Percentiles rank a stretch among this genome's conserved stretches.
Evolutionary conservation across 2,888 invertebrate species (phyloP).

Genomic region (Eumacrocentrus americanus): DNA sequence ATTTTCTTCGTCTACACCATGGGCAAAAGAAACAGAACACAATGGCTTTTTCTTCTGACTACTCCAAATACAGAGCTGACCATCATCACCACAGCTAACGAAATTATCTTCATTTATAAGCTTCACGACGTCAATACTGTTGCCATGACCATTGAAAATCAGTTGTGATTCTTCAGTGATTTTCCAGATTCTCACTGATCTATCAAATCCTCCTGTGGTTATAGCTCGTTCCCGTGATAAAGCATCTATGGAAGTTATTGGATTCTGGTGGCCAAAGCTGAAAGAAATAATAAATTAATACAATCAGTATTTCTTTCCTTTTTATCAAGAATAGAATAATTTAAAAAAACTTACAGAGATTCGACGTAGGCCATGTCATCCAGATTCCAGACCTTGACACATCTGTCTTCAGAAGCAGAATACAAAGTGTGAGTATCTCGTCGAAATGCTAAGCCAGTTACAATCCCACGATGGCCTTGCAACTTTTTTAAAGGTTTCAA

Average conservation of each 20-base stretch:
- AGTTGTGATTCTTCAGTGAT: conserved; percentile 96
- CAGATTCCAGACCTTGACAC: conserved; percentile 93
- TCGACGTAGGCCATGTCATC: conserved; percentile 97
- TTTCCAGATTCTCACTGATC: conserved; percentile 91
- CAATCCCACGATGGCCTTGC: conserved; percentile 75
- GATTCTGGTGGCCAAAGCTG: conserved; percentile 86
- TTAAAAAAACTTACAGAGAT: conserved; percentile 71
- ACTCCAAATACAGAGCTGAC: conserved; percentile 84
- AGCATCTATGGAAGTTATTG: conserved; percentile 86
- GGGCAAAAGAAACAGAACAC: conserved; percentile 73
- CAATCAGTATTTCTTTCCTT: no score
- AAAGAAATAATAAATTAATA: no score
- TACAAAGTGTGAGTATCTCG: conserved; percentile 85
- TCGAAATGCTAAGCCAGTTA: conserved; percentile 83
- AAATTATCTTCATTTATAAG: conserved; percentile 94
- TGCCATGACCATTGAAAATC: conserved; percentile 84
- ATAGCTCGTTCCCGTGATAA: conserved; percentile 84
- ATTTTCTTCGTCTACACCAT: conserved; percentile 70
- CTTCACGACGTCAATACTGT: conserved; percentile 87
- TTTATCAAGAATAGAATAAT: no score
- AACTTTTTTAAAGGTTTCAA: conserved; percentile 81
- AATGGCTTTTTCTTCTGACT: conserved; percentile 86
- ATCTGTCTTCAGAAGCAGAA: conserved; percentile 77
- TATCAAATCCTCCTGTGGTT: conserved; percentile 88
- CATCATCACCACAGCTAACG: conserved; percentile 90